These are phyloP conservation scores for Echinometra lucunter DNA, from an alignment of 53 echinoderm and acorn worm species.

Conservation along the genomic window DNA sequence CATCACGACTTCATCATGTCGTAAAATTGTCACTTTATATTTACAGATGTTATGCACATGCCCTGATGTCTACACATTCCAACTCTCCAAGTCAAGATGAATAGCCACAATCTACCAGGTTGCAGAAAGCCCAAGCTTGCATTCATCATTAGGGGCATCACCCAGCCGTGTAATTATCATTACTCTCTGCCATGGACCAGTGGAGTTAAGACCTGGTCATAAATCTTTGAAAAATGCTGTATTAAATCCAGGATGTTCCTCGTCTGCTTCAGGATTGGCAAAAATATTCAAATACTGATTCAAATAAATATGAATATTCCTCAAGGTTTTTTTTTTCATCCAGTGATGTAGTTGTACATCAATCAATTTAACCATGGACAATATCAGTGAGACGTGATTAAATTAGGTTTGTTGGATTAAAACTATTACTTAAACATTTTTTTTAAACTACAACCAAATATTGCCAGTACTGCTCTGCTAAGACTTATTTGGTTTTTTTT, in stretches of 20 bases:
- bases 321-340: no score
- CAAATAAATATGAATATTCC: no score
- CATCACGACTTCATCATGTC: slow-evolving; percentile 23
- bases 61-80: background rate
- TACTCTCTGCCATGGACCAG: background rate
- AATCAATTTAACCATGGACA: no score
- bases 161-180: slow-evolving; percentile 14
- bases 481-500: no score
- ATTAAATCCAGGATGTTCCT: background rate
- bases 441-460: no score
- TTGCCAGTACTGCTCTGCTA: no score
- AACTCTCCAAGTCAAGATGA: background rate
- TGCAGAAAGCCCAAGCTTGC: background rate
- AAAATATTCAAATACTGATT: no score
- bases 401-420: no score
- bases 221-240: background rate
- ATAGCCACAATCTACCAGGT: background rate
- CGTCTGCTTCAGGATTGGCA: background rate
- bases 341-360: no score
- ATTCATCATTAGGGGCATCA: background rate
- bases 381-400: no score
- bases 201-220: slow-evolving; percentile 7
- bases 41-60: slow-evolving; percentile 13
- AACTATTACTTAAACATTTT: no score
- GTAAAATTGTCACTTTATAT: slow-evolving; percentile 33